Evolutionary conservation across 2,113 vertebrate species (phyloP), one percentile per base, ranked within the genome.

Genomic region (Cryptoleucopteryx plumbea): DNA sequence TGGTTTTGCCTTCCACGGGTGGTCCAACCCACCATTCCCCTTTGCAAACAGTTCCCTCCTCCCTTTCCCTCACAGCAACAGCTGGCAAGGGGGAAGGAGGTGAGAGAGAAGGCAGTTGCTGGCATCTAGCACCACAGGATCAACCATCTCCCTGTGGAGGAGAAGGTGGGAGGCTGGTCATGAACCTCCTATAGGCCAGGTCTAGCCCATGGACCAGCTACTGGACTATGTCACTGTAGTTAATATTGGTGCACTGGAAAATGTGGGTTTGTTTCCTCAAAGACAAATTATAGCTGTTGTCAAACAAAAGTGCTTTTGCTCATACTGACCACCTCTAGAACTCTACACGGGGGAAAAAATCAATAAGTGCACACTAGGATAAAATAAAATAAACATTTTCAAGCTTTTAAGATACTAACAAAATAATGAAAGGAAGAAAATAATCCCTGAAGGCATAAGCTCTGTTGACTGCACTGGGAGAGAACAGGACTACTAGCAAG

Each of bases 401-500:
- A 88, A 78, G 70, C 65, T 93, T 94, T 93, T 94, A 90, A 82
- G 61, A 71, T 50, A 42, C 38, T 84, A 82, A 74, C 61, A 91
- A 92, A 95, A 93, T 53, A 93, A 80, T 21, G 55, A 83, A 95
- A 89, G n/a, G 63, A 77, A 66, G 38, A 94, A 91, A 91, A 91
- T 48, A 77, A 81, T 82, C 59, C 70, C 88, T 62, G 52, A 83
- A 90, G 78, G 70, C 43, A 42, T 53, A 56, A 31, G 2, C 13
- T 53, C 23, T 59, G 42, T 61, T 83, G 63, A 48, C 40, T 61
- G 81, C 34, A 12, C 27, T 56, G 59, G 59, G 32, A 78, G 77
- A 71, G 8, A 66, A 42, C 22, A 77, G 47, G 27, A n/a, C 68
- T 78, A 16, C 55, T 45, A 74, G 42, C 19, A 36, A 82, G 42